phyloP scores from a whole-genome alignment of 2,113 vertebrate species.

The human (Homo sapiens) region DNA sequence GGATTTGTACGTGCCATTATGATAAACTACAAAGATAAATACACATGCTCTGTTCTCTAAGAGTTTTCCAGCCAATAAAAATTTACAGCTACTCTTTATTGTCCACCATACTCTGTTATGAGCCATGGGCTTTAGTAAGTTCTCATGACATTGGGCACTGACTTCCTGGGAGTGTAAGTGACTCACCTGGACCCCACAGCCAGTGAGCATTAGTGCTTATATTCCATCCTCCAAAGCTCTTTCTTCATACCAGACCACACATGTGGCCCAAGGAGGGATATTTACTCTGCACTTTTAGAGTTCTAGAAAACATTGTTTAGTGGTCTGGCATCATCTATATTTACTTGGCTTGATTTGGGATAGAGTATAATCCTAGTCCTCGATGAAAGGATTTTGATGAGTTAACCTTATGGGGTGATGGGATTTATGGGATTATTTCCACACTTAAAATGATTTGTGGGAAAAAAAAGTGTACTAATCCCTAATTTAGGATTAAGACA shows the following conservation, averaged over 20 bases:
- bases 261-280: background rate
- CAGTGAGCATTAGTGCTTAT: background rate
- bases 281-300: background rate
- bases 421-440: background rate
- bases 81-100: background rate
- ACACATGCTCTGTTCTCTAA: background rate
- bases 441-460: background rate
- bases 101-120: background rate
- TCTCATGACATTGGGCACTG: background rate
- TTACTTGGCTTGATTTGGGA: constrained; percentile 41
- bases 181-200: background rate
- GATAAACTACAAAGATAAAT: background rate
- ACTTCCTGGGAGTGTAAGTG: background rate
- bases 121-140: background rate
- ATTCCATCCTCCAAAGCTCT: background rate
- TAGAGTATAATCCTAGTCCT: constrained; percentile 16
- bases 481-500: constrained; percentile 37
- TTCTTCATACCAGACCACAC: constrained; percentile 41
- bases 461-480: background rate
- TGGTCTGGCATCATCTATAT: constrained; percentile 35
- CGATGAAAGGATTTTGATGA: constrained; percentile 31
- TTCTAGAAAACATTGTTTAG: background rate
- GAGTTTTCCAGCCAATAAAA: background rate
- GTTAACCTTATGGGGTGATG: constrained; percentile 24
- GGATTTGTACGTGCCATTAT: background rate